Conservation (phyloP, 2,888 invertebrate species). For the Macaria liturata region DNA sequence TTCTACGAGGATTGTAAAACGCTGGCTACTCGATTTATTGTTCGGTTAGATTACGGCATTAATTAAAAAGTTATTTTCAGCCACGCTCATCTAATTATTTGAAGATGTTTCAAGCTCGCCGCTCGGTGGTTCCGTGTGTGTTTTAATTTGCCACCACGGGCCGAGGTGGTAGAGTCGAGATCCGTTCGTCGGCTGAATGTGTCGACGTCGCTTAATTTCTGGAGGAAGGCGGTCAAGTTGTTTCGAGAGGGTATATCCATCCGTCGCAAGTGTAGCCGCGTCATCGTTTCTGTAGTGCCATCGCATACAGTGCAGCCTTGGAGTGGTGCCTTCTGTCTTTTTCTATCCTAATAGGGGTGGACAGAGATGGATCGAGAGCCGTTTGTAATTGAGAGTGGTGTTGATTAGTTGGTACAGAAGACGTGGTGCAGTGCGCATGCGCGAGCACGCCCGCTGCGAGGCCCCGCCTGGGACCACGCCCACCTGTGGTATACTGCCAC, state of each 20-base stretch:
- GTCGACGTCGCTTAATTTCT: constrained; percentile 65
- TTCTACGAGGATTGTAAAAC: constrained; percentile 20
- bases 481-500: constrained; percentile 70
- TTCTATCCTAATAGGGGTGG: constrained; percentile 56
- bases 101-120: constrained; percentile 34
- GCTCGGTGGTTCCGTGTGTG: constrained; percentile 23
- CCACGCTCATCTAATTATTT: constrained; percentile 35
- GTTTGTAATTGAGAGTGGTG: constrained; percentile 51
- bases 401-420: constrained; percentile 50
- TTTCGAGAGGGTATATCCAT: constrained; percentile 58
- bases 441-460: constrained; percentile 65
- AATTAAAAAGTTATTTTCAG: constrained; percentile 37
- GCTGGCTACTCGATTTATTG: constrained; percentile 23
- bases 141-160: constrained; percentile 35
- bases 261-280: constrained; percentile 49
- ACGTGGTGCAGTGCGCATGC: constrained; percentile 65
- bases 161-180: constrained; percentile 30
- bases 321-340: constrained; percentile 57
- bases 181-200: constrained; percentile 43
- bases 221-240: constrained; percentile 74
- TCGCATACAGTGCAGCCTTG: constrained; percentile 55
- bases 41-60: constrained; percentile 31
- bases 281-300: constrained; percentile 69
- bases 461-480: constrained; percentile 75
- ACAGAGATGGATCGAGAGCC: constrained; percentile 60